These are phyloP conservation scores for Platorchestia sp. DNA, from an alignment of 1,140 invertebrate genomes.

Conservation along the genomic window DNA sequence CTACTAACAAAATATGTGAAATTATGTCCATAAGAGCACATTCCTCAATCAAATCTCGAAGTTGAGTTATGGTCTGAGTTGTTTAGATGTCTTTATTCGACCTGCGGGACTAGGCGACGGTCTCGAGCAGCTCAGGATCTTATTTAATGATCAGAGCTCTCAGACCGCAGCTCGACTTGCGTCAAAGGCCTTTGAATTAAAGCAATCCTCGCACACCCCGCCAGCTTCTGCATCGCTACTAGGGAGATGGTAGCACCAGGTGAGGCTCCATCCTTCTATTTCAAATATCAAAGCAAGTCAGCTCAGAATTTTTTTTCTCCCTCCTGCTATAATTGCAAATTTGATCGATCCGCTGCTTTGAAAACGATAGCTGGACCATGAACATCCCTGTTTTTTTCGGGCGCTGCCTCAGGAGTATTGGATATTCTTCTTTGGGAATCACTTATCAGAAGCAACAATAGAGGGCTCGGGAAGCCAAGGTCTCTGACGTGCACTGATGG, in stretches of 20 bases:
- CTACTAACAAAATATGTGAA: too few relatives aligned
- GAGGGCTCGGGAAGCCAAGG: not conserved
- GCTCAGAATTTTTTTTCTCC: conserved; percentile 25
- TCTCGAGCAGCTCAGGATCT: not conserved
- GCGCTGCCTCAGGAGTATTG: not conserved
- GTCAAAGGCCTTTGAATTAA: not conserved
- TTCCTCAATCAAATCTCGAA: too few relatives aligned
- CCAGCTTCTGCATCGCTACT: not conserved
- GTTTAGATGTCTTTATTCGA: not conserved
- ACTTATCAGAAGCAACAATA: conserved; percentile 41
- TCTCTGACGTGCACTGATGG: conserved; percentile 9
- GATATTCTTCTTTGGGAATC: conserved; percentile 39
- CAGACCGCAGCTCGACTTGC: not conserved
- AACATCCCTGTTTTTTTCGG: conserved; percentile 11
- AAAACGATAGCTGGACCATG: conserved; percentile 51
- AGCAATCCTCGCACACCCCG: not conserved
- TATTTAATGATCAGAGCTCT: not conserved
- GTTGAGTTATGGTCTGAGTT: not conserved
- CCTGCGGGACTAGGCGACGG: not conserved
- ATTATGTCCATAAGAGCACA: too few relatives aligned
- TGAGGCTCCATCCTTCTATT: not conserved
- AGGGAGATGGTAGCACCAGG: not conserved
- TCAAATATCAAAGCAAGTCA: conserved; percentile 8
- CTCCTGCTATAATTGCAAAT: conserved; percentile 46
- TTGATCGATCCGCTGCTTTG: conserved; percentile 25